A percentile compares a stretch with the other conserved stretches of the same genome.
Evolutionary conservation across 2,888 invertebrate species (phyloP).

Genomic region (Polydrusus cervinus): DNA sequence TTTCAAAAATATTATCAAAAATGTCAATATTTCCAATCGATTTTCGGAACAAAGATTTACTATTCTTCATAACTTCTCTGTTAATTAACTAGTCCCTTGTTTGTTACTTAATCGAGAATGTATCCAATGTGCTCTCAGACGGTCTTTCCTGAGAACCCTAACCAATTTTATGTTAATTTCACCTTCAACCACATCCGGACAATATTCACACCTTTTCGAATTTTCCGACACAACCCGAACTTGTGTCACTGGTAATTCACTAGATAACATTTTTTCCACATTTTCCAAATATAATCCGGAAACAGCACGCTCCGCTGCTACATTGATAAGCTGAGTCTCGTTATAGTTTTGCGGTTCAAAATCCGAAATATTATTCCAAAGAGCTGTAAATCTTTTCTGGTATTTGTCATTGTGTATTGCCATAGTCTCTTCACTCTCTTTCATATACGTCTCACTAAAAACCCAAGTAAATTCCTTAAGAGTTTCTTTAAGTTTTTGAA

Average conservation of each 20-base stretch:
- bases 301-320: background rate
- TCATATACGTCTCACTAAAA: background rate
- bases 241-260: background rate
- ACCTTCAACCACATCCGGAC: background rate
- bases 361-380: background rate
- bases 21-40: too few species aligned
- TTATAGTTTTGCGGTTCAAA: background rate
- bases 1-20: too few species aligned
- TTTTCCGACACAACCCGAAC: background rate
- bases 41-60: background rate
- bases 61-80: too few species aligned
- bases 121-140: background rate
- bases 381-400: background rate
- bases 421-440: background rate
- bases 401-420: background rate
- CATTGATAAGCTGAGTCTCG: background rate
- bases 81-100: background rate
- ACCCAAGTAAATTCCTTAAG: slow-evolving; percentile 3
- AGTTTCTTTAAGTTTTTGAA: background rate
- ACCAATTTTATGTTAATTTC: background rate
- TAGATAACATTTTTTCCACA: background rate
- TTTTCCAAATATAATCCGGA: background rate
- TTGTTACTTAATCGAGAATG: background rate
- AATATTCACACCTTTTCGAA: background rate
- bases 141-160: background rate